Evolutionary conservation across 1,140 invertebrate genomes (phyloP), one percentile per base, ranked within the genome.

Genomic region (Brachionus koreanus): DNA sequence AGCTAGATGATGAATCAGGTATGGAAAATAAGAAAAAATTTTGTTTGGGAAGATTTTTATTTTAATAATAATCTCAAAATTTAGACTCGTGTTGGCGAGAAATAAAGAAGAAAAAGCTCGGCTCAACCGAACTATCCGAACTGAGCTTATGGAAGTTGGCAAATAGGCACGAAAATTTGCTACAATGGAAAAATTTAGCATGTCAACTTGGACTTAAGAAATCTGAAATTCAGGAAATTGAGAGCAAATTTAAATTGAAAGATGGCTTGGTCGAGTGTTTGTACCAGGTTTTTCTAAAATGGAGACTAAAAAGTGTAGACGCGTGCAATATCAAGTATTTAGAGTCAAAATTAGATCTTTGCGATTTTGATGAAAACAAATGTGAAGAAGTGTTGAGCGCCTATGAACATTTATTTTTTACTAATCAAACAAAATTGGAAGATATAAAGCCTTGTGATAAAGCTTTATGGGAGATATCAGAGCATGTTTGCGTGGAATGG

Each of bases 261-360:
- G 49, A 79, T 61, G 76, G 76, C 10, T n/a, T 79, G 37, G 39
- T 61, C 9, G 76, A 79, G 33, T 79, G 76, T 65, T 61, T 79
- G 25, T 79, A 79, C 33, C 76, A 79, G 57, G 35, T 42, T 57
- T 29, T 79, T 12, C 12, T 79, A 52, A 57, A 52, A 9, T 77
- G 75, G 76, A 69, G 37, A 35, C 33, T 37, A 61, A 52, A 77
- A 52, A 29, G n/a, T 6, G 16, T 23, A 19, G 76, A 79, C 5
- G 37, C 6, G 12, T 79, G 76, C n/a, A 37, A 0, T n/a, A 39
- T 61, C 10, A 61, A 57, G 23, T 61, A 61, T 61, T 42, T 79
- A 25, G 35, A 42, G 10, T 37, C 35, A 39, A 79, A 79, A 61
- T 10, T 61, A 4, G 39, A 39, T 29, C 25, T 61, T 12, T 16